These are phyloP conservation scores for Oreortyx pictus DNA, from an alignment of 2,797 vertebrate genomes.

Conservation along the genomic window DNA sequence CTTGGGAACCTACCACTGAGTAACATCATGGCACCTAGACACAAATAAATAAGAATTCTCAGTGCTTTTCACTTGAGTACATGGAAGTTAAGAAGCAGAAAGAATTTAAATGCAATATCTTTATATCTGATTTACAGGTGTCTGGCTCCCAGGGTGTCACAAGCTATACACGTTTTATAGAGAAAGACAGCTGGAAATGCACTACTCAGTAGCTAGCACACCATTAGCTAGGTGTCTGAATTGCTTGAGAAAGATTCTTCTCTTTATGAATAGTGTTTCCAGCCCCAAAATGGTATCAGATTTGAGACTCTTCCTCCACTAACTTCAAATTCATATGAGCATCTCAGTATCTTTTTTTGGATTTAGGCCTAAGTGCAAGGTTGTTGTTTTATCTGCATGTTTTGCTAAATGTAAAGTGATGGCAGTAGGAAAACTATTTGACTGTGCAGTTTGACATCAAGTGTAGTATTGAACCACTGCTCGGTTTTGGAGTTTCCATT, in stretches of 20 bases:
- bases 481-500: background rate
- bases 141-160: background rate
- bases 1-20: background rate
- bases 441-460: background rate
- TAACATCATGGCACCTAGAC: background rate
- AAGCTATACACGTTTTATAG: background rate
- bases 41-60: background rate
- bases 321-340: background rate
- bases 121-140: background rate
- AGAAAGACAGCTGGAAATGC: background rate
- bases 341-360: background rate
- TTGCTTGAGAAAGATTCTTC: background rate
- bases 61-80: background rate
- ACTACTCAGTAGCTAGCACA: background rate
- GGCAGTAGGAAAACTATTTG: background rate
- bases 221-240: background rate
- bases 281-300: background rate
- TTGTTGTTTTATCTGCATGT: background rate
- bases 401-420: background rate
- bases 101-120: background rate
- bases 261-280: background rate
- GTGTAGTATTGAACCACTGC: background rate
- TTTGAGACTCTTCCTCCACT: slow-evolving; percentile 1
- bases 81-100: background rate
- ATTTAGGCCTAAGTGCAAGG: background rate